These are phyloP conservation scores for Papilio helenus DNA, from an alignment of 1,140 invertebrate genomes.

Conservation along the genomic window DNA sequence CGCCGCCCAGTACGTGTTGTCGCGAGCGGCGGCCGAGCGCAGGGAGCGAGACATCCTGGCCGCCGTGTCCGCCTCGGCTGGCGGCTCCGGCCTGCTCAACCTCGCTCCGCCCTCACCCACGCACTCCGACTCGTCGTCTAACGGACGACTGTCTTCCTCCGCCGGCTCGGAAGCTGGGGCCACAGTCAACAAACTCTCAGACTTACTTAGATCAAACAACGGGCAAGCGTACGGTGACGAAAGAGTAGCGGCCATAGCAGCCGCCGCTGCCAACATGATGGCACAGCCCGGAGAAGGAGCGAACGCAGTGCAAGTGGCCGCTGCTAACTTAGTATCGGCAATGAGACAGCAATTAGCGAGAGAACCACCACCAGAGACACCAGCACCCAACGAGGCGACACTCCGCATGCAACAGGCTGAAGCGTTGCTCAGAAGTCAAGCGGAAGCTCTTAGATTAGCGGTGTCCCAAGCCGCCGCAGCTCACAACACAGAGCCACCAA, in stretches of 20 bases:
- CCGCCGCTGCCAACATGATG: constrained; percentile 87
- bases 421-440: constrained; percentile 91
- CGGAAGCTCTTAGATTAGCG: constrained; percentile 91
- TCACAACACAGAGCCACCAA: constrained; percentile 64
- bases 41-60: constrained; percentile 92
- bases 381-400: constrained; percentile 84
- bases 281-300: constrained; percentile 83
- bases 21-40: constrained; percentile 93
- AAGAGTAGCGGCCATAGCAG: constrained; percentile 89
- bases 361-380: constrained; percentile 82
- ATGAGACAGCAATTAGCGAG: constrained; percentile 87
- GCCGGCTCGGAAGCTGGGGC: constrained; percentile 89
- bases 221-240: constrained; percentile 86
- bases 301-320: constrained; percentile 87
- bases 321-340: constrained; percentile 90
- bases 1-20: constrained; percentile 95
- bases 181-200: constrained; percentile 89
- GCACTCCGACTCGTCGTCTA: constrained; percentile 92
- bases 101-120: constrained; percentile 89
- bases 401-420: constrained; percentile 91
- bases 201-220: constrained; percentile 85
- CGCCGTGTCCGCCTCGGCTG: constrained; percentile 85
- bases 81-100: constrained; percentile 84
- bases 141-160: constrained; percentile 89
- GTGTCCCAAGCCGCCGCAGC: constrained; percentile 85